A percentile compares a stretch with the other conserved stretches of the same genome.
These are phyloP conservation scores for Hirudinaria manillensis DNA, from an alignment of 2,888 invertebrate species.

Conservation along the genomic window DNA sequence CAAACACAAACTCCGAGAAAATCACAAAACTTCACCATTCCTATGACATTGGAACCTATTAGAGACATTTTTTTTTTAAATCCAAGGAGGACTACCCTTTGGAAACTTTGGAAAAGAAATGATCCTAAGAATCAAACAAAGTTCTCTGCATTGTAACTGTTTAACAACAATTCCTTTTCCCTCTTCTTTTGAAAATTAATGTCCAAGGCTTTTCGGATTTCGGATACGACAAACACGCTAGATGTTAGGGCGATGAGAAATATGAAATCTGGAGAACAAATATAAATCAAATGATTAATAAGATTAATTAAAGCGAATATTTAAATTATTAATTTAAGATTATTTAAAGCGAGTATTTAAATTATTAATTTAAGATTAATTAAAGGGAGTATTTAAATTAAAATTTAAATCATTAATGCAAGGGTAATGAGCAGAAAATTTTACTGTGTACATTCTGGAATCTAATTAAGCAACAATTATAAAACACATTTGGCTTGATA, in stretches of 20 bases:
- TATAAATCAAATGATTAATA: not conserved
- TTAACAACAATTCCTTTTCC: not conserved
- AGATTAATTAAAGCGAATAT: not conserved
- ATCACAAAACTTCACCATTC: not conserved
- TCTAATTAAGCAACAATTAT: too few relatives aligned
- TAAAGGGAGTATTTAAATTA: too few relatives aligned
- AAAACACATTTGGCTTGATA: too few relatives aligned
- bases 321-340: too few relatives aligned
- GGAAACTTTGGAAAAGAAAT: not conserved
- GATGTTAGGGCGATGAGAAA: conserved; percentile 86
- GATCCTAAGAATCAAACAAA: not conserved
- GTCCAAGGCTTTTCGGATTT: conserved; percentile 74
- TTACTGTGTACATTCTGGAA: too few relatives aligned
- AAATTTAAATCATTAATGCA: too few relatives aligned
- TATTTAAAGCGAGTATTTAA: too few relatives aligned
- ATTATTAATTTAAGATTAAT: too few relatives aligned
- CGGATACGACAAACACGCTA: conserved; percentile 89
- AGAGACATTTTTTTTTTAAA: too few relatives aligned
- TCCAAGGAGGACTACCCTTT: not conserved
- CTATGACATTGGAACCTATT: too few relatives aligned
- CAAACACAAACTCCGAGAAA: not conserved
- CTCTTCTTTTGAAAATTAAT: not conserved
- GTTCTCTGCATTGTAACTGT: conserved; percentile 1
- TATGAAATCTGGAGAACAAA: conserved; percentile 69
- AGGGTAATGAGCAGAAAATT: too few relatives aligned